phyloP scores from a whole-genome alignment of 2,113 vertebrate genomes.

The Castor canadensis region DNA sequence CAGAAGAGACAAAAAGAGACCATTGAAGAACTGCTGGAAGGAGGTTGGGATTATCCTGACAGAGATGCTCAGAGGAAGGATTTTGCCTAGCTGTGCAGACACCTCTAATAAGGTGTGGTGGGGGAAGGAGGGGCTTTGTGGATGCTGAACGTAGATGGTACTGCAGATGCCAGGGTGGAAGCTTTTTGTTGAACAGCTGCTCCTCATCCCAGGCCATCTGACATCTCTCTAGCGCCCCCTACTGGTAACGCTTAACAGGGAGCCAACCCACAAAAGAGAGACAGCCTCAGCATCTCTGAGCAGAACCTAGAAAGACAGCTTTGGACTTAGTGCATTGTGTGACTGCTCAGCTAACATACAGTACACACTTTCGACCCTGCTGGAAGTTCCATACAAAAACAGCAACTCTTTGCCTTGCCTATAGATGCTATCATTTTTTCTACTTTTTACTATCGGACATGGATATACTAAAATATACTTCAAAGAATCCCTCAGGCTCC shows the following conservation, averaged over 20 bases:
- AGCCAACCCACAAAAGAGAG: neutral
- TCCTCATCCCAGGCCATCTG: neutral
- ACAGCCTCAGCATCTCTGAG: neutral
- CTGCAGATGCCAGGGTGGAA: neutral
- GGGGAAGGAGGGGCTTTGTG: neutral
- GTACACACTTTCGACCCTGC: neutral
- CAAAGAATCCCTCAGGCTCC: neutral
- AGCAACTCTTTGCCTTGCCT: neutral
- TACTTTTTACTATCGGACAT: neutral
- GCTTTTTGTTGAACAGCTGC: neutral
- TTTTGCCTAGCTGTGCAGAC: too few species aligned
- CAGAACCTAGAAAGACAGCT: neutral
- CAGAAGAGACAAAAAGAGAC: neutral
- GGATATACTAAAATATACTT: neutral
- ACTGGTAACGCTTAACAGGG: neutral
- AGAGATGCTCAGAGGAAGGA: too few species aligned
- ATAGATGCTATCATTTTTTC: neutral
- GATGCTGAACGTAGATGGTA: too few species aligned
- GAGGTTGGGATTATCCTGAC: neutral
- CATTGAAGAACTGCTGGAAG: accelerated
- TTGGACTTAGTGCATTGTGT: too few species aligned
- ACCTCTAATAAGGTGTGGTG: accelerated
- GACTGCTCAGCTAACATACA: too few species aligned
- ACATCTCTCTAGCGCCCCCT: neutral
- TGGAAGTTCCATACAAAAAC: neutral